phyloP scores from a whole-genome alignment of 2,888 invertebrate species.

The Plusia festucae region DNA sequence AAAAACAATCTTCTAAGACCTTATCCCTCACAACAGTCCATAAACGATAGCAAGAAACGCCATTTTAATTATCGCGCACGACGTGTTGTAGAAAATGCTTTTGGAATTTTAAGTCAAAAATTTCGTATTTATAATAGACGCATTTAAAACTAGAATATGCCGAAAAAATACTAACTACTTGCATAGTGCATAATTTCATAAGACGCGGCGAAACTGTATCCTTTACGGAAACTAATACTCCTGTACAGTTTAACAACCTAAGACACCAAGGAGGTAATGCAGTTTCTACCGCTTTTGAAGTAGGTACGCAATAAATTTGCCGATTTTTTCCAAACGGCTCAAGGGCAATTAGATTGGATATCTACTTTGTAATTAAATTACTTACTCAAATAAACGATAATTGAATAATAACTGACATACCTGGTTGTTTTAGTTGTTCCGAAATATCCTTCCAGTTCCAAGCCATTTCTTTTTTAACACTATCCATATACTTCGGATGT shows the following conservation, averaged over 20 bases:
- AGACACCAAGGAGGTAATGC: conserved; percentile 37
- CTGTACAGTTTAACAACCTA: conserved; percentile 37
- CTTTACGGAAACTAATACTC: conserved; percentile 31
- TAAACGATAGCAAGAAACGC: conserved; percentile 34
- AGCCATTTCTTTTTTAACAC: conserved; percentile 50
- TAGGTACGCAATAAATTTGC: conserved; percentile 45
- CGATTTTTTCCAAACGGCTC: conserved; percentile 35
- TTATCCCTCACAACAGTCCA: conserved; percentile 30
- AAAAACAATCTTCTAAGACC: conserved; percentile 9
- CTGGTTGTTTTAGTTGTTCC: conserved; percentile 36
- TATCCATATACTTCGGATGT: conserved; percentile 60
- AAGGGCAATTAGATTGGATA: conserved; percentile 33
- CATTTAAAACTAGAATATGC: conserved; percentile 33
- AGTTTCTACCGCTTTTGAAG: conserved; percentile 38
- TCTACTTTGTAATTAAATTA: conserved; percentile 24
- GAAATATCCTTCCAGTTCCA: conserved; percentile 30
- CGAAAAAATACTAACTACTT: conserved; percentile 35
- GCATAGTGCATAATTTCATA: conserved; percentile 37
- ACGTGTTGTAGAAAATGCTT: conserved; percentile 37
- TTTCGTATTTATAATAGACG: conserved; percentile 37
- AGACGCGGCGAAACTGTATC: conserved; percentile 40
- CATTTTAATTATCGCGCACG: conserved; percentile 40
- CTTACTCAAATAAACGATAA: conserved; percentile 21
- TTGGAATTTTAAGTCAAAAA: conserved; percentile 34
- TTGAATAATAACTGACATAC: conserved; percentile 29